Conservation (phyloP, 2,888 invertebrate genomes). For the Aphrophora alni region DNA sequence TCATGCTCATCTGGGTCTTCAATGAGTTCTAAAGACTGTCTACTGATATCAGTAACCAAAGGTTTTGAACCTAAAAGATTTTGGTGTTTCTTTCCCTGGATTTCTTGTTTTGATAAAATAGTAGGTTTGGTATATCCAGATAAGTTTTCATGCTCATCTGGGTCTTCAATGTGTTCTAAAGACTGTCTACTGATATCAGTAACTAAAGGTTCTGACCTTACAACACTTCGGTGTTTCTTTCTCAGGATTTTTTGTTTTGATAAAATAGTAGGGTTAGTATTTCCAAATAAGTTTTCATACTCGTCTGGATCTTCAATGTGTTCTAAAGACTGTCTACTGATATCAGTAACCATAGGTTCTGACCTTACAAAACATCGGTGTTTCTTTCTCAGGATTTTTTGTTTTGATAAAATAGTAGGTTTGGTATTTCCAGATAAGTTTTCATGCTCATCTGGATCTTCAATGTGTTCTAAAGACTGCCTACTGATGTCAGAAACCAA, state of each 20-base stretch:
- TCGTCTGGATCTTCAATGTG: background rate
- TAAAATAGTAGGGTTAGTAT: background rate
- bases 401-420: background rate
- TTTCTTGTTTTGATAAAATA: no score
- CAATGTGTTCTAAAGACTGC: background rate
- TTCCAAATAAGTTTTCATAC: background rate
- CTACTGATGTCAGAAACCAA: background rate
- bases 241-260: background rate
- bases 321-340: background rate
- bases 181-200: no score
- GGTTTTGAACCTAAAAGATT: no score
- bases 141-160: no score
- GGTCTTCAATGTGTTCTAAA: no score
- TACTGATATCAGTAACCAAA: no score
- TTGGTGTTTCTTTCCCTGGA: no score
- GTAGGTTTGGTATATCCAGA: no score
- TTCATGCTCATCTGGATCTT: background rate
- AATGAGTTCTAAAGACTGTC: no score
- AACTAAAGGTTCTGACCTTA: no score
- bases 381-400: background rate
- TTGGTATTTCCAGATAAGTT: background rate
- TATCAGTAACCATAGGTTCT: background rate
- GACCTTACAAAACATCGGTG: background rate
- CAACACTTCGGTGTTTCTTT: background rate
- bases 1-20: no score